These are phyloP conservation scores for Hassar affinis DNA, from an alignment of 2,113 vertebrate genomes.

Conservation along the genomic window DNA sequence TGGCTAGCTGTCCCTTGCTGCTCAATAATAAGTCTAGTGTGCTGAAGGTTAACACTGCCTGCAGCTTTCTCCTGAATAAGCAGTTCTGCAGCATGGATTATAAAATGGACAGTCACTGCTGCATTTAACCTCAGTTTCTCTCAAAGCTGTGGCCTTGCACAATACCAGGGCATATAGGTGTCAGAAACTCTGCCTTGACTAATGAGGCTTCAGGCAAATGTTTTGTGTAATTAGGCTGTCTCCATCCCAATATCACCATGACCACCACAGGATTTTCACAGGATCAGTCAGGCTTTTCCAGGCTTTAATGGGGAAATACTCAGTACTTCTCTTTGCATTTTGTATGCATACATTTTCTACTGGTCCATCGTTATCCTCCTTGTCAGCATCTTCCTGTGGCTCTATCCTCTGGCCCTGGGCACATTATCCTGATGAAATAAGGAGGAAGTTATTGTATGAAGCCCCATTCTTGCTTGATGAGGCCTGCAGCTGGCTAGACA, in stretches of 20 bases:
- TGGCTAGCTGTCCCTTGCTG: conserved; percentile 36
- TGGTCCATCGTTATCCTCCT: not conserved
- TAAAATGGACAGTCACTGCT: conserved; percentile 30
- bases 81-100: conserved; percentile 24
- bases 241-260: not conserved
- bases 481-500: conserved; percentile 33
- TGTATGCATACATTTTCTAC: not conserved
- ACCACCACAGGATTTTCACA: not conserved
- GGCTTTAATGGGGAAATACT: not conserved
- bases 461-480: conserved; percentile 52
- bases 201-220: conserved; percentile 5
- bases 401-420: not conserved
- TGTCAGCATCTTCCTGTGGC: not conserved
- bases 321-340: not conserved
- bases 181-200: not conserved
- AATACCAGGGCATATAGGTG: not conserved
- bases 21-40: conserved; percentile 41
- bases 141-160: conserved; percentile 13
- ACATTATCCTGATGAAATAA: conserved; percentile 27
- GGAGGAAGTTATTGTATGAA: conserved; percentile 37
- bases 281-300: not conserved
- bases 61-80: conserved; percentile 43
- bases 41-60: conserved; percentile 35
- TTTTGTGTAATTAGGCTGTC: conserved; percentile 22
- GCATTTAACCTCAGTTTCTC: conserved; percentile 41